Conservation (phyloP, 2,797 vertebrate genomes). For the Pagetopsis macropterus region DNA sequence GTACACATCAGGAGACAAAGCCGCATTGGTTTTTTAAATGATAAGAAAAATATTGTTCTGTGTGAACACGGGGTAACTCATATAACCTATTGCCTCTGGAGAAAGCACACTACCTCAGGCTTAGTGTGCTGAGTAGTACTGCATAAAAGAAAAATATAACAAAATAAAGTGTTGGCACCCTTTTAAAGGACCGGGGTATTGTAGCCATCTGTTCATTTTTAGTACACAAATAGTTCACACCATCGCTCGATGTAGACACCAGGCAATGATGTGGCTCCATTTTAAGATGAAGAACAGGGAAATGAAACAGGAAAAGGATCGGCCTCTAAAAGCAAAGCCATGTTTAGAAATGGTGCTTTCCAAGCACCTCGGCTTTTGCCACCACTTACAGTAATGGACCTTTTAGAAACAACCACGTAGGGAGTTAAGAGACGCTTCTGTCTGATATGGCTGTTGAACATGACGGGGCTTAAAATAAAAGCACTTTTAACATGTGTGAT, state of each 20-base stretch:
- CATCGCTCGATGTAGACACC: slow-evolving; percentile 5
- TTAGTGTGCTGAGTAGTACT: slow-evolving; percentile 59
- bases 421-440: slow-evolving; percentile 38
- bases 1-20: slow-evolving; percentile 52
- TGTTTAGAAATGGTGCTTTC: slow-evolving; percentile 57
- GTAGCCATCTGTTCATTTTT: slow-evolving; percentile 55
- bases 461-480: slow-evolving; percentile 19
- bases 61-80: slow-evolving; percentile 50
- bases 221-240: slow-evolving; percentile 11
- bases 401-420: slow-evolving; percentile 58
- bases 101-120: slow-evolving; percentile 57
- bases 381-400: slow-evolving; percentile 58
- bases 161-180: too few species aligned
- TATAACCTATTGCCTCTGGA: slow-evolving; percentile 63
- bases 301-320: slow-evolving; percentile 57
- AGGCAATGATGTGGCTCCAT: slow-evolving; percentile 7
- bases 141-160: neutral
- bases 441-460: slow-evolving; percentile 37
- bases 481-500: slow-evolving; percentile 1
- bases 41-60: slow-evolving; percentile 60
- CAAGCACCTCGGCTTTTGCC: slow-evolving; percentile 29
- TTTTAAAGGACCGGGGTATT: slow-evolving; percentile 19
- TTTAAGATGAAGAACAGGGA: slow-evolving; percentile 30
- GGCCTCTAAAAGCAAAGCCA: slow-evolving; percentile 73
- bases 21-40: slow-evolving; percentile 57